phyloP scores from a whole-genome alignment of 2,888 invertebrate species.

The Barypeithes pellucidus region DNA sequence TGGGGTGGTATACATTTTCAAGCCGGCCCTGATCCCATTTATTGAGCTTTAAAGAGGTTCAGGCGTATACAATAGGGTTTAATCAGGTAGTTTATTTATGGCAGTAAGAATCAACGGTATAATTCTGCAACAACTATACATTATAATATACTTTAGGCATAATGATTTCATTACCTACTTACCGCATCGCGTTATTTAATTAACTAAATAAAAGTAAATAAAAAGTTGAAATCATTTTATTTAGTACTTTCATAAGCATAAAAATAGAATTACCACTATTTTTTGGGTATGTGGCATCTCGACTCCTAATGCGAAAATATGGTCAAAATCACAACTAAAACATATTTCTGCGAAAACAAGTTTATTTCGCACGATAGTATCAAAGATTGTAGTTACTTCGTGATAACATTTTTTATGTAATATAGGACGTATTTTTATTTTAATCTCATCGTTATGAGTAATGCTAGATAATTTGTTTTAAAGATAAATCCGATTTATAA shows the following conservation, averaged over 20 bases:
- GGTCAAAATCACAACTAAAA: not conserved
- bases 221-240: no score
- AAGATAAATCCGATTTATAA: conserved; percentile 9
- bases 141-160: no score
- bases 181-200: no score
- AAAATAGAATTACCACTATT: not conserved
- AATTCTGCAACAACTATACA: no score
- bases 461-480: conserved; percentile 1
- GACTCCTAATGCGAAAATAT: not conserved
- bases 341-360: conserved; percentile 7
- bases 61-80: no score
- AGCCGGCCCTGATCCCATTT: no score
- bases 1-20: no score
- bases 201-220: no score
- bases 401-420: conserved; percentile 18
- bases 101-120: no score
- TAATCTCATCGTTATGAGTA: conserved; percentile 4
- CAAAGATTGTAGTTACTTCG: conserved; percentile 7
- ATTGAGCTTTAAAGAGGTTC: no score
- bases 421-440: not conserved
- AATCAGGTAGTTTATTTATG: no score
- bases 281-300: not conserved
- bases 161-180: no score
- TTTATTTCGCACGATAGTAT: not conserved
- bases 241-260: not conserved